These are phyloP conservation scores for Leptinotarsa lineolata DNA, from an alignment of 1,140 invertebrate species.

Conservation along the genomic window DNA sequence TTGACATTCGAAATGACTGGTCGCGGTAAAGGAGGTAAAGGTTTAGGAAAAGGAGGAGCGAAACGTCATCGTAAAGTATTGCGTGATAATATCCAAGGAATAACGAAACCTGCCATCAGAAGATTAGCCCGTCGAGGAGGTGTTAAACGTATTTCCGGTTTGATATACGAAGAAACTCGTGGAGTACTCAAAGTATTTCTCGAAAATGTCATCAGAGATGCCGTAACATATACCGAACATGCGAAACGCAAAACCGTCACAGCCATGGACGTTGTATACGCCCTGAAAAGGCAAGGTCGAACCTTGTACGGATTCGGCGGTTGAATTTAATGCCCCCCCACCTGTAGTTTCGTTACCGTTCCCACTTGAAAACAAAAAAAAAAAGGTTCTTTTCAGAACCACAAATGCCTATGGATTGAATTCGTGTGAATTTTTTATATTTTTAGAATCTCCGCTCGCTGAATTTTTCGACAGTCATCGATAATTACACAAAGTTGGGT, in stretches of 20 bases:
- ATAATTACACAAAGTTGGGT: too few relatives aligned
- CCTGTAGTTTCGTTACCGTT: constrained; percentile 14
- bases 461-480: too few relatives aligned
- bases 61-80: constrained; percentile 72
- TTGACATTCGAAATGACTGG: constrained; percentile 61
- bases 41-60: constrained; percentile 70
- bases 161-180: constrained; percentile 74
- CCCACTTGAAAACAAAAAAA: not conserved
- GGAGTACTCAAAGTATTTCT: constrained; percentile 79
- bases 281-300: constrained; percentile 80
- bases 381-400: constrained; percentile 39
- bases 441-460: too few relatives aligned
- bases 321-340: constrained; percentile 53
- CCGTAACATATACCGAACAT: constrained; percentile 83
- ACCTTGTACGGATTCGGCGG: constrained; percentile 70
- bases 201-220: constrained; percentile 79
- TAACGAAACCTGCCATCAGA: constrained; percentile 59
- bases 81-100: constrained; percentile 71
- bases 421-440: too few relatives aligned
- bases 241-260: constrained; percentile 83
- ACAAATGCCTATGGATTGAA: not conserved
- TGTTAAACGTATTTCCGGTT: constrained; percentile 73
- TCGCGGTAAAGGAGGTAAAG: constrained; percentile 70
- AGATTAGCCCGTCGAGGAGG: constrained; percentile 71
- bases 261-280: constrained; percentile 87